Evolutionary conservation across 2,113 vertebrate genomes (phyloP).

Genomic region (Camelus bactrianus): DNA sequence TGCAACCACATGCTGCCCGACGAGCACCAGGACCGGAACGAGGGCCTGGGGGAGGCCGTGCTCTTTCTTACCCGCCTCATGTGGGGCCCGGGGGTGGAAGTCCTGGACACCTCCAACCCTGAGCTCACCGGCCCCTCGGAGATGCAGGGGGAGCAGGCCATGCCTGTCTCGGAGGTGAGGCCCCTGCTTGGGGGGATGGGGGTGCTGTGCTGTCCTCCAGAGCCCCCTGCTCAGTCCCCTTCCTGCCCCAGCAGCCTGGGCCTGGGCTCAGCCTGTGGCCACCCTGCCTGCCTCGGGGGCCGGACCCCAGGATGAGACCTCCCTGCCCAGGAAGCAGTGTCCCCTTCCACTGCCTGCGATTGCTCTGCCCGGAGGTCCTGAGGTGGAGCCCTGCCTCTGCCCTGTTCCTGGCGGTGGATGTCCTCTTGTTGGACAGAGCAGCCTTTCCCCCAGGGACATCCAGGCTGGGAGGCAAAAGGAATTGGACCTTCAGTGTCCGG

Average conservation of each 20-base stretch:
- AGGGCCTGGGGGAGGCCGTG: slow-evolving; percentile 96
- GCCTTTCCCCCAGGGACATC: background rate
- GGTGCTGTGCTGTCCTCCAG: background rate
- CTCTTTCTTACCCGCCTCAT: slow-evolving; percentile 97
- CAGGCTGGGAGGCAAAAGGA: background rate
- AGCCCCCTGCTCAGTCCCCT: background rate
- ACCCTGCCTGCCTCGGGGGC: background rate
- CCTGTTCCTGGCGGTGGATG: background rate
- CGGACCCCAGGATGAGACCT: background rate
- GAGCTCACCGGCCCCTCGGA: slow-evolving; percentile 95
- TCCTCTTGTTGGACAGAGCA: background rate
- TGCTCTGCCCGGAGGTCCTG: background rate
- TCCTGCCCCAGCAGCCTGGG: accelerated
- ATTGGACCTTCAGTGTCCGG: background rate
- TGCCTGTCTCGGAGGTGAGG: slow-evolving; percentile 85
- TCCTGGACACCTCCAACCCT: slow-evolving; percentile 94
- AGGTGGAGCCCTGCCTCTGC: background rate
- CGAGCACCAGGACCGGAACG: slow-evolving; percentile 98
- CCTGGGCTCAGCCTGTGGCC: background rate
- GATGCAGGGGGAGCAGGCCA: slow-evolving; percentile 94
- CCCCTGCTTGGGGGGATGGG: background rate
- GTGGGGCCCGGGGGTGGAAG: slow-evolving; percentile 94
- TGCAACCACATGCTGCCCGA: slow-evolving; percentile 97
- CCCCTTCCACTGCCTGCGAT: background rate
- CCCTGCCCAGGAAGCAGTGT: background rate